phyloP scores from a whole-genome alignment of 2,113 vertebrate genomes.

The Illadopsis cleaveri region DNA sequence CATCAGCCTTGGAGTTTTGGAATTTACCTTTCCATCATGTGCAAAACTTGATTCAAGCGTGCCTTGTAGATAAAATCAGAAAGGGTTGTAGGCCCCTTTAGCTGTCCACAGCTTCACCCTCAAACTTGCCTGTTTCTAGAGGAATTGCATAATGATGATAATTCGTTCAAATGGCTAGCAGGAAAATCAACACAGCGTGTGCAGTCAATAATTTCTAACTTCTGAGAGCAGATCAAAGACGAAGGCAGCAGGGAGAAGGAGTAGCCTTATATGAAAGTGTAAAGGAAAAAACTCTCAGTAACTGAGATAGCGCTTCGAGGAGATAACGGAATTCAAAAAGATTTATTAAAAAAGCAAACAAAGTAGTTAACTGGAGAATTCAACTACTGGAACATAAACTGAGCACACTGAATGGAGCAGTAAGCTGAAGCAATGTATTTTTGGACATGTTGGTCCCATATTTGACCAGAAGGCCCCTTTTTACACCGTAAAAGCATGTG shows the following conservation, averaged over 20 bases:
- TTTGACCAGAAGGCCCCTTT: background rate
- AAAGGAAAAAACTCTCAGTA: slow-evolving; percentile 38
- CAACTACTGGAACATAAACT: background rate
- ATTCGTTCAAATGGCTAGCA: slow-evolving; percentile 27
- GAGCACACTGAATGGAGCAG: background rate
- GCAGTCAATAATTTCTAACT: background rate
- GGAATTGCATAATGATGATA: slow-evolving; percentile 24
- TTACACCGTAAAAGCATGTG: background rate
- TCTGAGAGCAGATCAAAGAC: slow-evolving; percentile 47
- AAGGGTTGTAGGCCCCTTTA: background rate
- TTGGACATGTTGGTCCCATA: background rate
- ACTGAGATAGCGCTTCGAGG: background rate
- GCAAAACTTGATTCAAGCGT: background rate
- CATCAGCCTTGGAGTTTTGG: background rate
- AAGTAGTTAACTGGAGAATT: slow-evolving; percentile 13
- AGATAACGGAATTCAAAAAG: slow-evolving; percentile 54
- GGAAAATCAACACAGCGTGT: background rate
- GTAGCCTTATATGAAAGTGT: slow-evolving; percentile 1
- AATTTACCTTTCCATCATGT: background rate
- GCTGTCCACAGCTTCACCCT: background rate
- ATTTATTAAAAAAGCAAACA: slow-evolving; percentile 42
- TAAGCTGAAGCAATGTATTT: background rate
- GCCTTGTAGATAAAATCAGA: background rate
- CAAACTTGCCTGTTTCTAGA: background rate
- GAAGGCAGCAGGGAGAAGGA: slow-evolving; percentile 41